Percentiles rank a stretch among this genome's conserved stretches.
phyloP scores from a whole-genome alignment of 2,113 vertebrate genomes.

The Rhadina sibilatrix region DNA sequence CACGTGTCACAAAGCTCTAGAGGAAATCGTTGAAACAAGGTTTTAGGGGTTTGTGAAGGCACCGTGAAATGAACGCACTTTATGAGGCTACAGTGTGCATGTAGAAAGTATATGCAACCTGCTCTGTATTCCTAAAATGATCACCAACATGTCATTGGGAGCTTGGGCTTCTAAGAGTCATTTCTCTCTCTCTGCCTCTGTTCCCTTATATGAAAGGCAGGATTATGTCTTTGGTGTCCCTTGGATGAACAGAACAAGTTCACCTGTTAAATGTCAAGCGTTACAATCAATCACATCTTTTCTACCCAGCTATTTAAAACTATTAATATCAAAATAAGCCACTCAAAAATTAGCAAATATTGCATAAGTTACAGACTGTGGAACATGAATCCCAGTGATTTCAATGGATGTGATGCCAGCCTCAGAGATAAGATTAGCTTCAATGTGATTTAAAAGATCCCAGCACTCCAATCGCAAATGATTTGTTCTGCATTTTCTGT shows the following conservation, averaged over 20 bases:
- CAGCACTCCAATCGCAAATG: background rate
- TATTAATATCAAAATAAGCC: background rate
- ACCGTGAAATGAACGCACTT: background rate
- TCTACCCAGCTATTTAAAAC: slow-evolving; percentile 15
- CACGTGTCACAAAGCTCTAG: background rate
- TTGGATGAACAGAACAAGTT: background rate
- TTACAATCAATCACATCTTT: background rate
- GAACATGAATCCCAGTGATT: background rate
- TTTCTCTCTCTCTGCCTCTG: background rate
- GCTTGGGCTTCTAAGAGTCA: background rate
- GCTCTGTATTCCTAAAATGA: background rate
- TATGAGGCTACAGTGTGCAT: fast-evolving
- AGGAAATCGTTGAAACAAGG: background rate
- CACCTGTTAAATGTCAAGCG: background rate
- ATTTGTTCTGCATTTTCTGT: background rate
- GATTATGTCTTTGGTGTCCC: background rate
- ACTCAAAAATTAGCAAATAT: background rate
- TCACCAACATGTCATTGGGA: background rate
- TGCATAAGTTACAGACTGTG: background rate
- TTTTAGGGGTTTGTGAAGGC: background rate
- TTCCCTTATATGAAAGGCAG: background rate
- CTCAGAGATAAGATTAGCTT: background rate
- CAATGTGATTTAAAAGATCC: background rate
- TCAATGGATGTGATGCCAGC: background rate
- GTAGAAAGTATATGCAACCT: background rate